A percentile compares a stretch with the other conserved stretches of the same genome.
phyloP scores from a whole-genome alignment of 1,140 invertebrate species.

The Lepidurus apus region DNA sequence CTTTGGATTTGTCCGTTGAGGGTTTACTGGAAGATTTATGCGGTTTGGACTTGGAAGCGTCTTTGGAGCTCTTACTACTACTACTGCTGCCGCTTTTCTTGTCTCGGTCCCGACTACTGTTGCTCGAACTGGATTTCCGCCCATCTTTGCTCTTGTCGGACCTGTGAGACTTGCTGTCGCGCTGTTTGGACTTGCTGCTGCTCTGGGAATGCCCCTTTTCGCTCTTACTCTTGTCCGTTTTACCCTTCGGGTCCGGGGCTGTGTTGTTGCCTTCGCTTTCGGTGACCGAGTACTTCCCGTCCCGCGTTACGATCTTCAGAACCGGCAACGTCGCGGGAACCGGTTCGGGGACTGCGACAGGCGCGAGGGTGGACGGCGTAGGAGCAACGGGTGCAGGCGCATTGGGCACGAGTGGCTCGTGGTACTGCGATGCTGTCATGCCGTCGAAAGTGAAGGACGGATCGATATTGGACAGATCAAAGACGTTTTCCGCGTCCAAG shows the following conservation, averaged over 20 bases:
- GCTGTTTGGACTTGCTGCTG: conserved; percentile 44
- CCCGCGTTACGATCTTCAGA: background rate
- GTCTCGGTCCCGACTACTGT: conserved; percentile 25
- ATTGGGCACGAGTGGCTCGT: background rate
- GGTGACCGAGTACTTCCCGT: background rate
- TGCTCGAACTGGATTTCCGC: conserved; percentile 36
- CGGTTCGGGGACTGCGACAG: background rate
- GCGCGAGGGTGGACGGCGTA: background rate
- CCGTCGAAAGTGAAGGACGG: background rate
- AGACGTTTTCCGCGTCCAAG: background rate
- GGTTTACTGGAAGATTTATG: conserved; percentile 19
- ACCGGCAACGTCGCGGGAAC: background rate
- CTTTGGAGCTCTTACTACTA: conserved; percentile 32
- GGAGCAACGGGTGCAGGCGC: background rate
- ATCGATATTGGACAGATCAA: background rate
- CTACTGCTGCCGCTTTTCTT: conserved; percentile 30
- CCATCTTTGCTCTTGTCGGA: conserved; percentile 40
- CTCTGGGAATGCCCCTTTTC: conserved; percentile 47
- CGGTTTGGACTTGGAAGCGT: conserved; percentile 35
- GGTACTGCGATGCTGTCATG: background rate
- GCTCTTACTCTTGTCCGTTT: conserved; percentile 48
- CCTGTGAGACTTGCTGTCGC: conserved; percentile 43
- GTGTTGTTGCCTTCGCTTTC: background rate
- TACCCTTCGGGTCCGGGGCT: conserved; percentile 44
- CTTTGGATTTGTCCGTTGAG: conserved; percentile 25